These are phyloP conservation scores for Callimorpha dominula DNA, from an alignment of 2,888 invertebrate species.

Conservation along the genomic window DNA sequence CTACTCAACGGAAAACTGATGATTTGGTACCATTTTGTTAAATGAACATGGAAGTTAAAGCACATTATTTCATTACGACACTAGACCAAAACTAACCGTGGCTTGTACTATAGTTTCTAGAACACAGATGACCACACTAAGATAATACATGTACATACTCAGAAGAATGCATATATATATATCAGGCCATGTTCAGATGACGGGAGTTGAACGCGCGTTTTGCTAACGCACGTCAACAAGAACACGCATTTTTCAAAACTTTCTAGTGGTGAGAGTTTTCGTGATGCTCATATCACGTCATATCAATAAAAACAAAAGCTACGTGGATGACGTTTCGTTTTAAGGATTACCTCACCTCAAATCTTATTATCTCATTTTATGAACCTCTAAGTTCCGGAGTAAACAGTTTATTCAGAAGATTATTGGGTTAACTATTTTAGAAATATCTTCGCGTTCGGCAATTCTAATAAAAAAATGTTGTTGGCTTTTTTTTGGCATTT, in stretches of 20 bases:
- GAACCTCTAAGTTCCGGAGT: not conserved
- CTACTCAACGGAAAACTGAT: slow-evolving; percentile 28
- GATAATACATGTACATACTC: no score
- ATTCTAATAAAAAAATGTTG: not conserved
- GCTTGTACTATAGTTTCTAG: no score
- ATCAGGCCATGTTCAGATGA: no score
- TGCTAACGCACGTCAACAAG: no score
- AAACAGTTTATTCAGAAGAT: not conserved
- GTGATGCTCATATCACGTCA: not conserved
- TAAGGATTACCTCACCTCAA: not conserved
- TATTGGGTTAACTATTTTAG: not conserved
- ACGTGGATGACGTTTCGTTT: not conserved
- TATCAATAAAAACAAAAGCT: not conserved
- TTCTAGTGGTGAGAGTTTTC: not conserved
- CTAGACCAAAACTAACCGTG: no score
- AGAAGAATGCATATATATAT: no score
- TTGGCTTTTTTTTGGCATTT: no score
- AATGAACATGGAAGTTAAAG: no score
- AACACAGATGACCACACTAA: no score
- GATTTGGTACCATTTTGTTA: slow-evolving; percentile 39
- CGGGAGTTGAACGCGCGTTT: no score
- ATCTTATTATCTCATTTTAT: not conserved
- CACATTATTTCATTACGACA: no score
- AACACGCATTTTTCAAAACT: no score
- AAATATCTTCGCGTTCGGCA: not conserved